These are phyloP conservation scores for Calidris pugnax DNA, from an alignment of 2,113 vertebrate species.

Conservation along the genomic window DNA sequence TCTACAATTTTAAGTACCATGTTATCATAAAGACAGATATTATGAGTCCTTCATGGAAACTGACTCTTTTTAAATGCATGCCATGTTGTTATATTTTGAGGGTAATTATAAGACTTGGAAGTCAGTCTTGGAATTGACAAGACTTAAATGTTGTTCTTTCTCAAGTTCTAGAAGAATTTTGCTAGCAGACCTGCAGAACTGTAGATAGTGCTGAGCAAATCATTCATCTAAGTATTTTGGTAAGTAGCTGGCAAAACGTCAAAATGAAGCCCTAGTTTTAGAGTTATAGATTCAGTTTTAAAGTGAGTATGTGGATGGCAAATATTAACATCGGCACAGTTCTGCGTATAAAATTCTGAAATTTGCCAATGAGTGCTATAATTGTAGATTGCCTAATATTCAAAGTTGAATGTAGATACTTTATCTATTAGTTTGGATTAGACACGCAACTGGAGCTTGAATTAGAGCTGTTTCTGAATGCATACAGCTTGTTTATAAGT, in stretches of 20 bases:
- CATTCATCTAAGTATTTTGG: not conserved
- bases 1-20: not conserved
- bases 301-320: not conserved
- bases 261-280: not conserved
- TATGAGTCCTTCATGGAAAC: not conserved
- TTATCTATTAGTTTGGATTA: not conserved
- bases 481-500: not conserved
- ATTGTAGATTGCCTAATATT: not conserved
- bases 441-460: not conserved
- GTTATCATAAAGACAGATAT: not conserved
- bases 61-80: not conserved
- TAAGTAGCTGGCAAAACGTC: not conserved
- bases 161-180: not conserved
- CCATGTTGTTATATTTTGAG: not conserved
- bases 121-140: not conserved
- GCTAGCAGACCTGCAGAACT: not conserved
- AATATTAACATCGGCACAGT: accelerated
- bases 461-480: not conserved
- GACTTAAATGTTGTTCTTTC: not conserved
- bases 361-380: not conserved
- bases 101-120: not conserved
- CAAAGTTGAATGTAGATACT: not conserved
- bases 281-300: not conserved
- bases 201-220: not conserved
- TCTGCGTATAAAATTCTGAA: not conserved